Base-by-base conservation (phyloP, 2,797 vertebrate species). In the Myotis findleyi region DNA sequence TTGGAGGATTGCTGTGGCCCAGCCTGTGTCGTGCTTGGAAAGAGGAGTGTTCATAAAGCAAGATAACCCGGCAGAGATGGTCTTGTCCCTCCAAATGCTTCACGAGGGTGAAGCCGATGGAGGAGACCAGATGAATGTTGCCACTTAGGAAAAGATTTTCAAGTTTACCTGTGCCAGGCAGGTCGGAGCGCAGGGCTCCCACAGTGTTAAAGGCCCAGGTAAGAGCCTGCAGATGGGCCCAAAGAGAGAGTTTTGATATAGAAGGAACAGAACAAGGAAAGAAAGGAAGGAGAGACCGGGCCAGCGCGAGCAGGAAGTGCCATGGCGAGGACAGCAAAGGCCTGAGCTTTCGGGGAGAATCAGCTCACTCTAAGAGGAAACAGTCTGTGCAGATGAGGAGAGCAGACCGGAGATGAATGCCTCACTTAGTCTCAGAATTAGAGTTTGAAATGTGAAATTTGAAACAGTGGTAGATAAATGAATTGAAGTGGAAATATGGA, bases 391-490 rank as follows among this genome's bases (percentile, higher is more conserved):
- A 2, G 5, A 51, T 3, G 27, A 16, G 30, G 44, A 27, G 44
- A 23, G 1, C n/a, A 16, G 17, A 1, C 83, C 27, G 85, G 16
- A n/a, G 21, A 2, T 3, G 1, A 3, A 0, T 6, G 68, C 5
- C 84, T 59, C 80, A 7, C 8, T 25, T 12, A 16, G 36, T 53
- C 47, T 66, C 80, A 44, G 4, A 3, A 1, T 33, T 53, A 62
- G 68, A 86, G 88, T 75, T 71, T 33, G 68, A 77, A 68, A 79
- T 55, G 72, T 72, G 85, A 77, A 59, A 41, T 90, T 6, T 79
- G 71, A 85, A 93, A 85, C 69, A 68, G 90, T 66, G 30, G 69
- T 47, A 18, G 13, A 27, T 73, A 77, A 94, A 68, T 81, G 84
- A 94, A 57, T 69, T 76, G 89, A 68, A 91, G 55, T 64, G 12